phyloP scores from a whole-genome alignment of 2,888 invertebrate species.

The Oscheius sp. region DNA sequence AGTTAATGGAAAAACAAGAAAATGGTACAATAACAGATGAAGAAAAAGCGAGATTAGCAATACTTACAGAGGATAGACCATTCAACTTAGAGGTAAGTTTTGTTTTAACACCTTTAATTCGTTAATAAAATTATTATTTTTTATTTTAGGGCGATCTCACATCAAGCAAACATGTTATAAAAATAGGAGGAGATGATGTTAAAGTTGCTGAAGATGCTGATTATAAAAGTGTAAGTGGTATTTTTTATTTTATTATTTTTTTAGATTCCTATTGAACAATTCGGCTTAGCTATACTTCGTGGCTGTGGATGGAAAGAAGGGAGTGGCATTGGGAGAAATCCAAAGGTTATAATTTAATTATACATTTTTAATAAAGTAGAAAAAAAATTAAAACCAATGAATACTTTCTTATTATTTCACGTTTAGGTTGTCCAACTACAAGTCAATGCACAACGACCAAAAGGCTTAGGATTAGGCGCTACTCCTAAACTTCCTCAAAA shows the following conservation, averaged over 20 bases:
- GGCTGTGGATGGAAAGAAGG: constrained; percentile 83
- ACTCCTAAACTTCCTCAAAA: constrained; percentile 73
- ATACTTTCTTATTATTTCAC: not conserved
- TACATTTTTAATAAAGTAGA: no score
- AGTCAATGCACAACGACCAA: constrained; percentile 83
- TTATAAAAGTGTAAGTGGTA: constrained; percentile 39
- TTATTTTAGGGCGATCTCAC: no score
- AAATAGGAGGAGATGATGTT: constrained; percentile 19
- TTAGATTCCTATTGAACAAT: constrained; percentile 80
- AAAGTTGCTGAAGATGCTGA: constrained; percentile 53
- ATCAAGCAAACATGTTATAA: not conserved
- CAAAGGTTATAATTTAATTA: constrained; percentile 34
- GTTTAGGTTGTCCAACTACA: constrained; percentile 73
- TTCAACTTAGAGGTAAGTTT: constrained; percentile 19
- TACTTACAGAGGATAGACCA: constrained; percentile 36
- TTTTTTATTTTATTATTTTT: not conserved
- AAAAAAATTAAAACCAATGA: not conserved
- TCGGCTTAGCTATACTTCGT: constrained; percentile 89
- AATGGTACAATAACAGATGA: constrained; percentile 55
- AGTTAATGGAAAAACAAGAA: constrained; percentile 51
- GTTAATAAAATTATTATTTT: not conserved
- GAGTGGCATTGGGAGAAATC: constrained; percentile 63
- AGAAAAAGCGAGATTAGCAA: constrained; percentile 49
- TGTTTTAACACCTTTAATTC: not conserved
- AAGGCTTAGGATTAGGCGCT: constrained; percentile 92